These are phyloP conservation scores for Thunnus maccoyii DNA, from an alignment of 2,113 vertebrate genomes.

Conservation along the genomic window DNA sequence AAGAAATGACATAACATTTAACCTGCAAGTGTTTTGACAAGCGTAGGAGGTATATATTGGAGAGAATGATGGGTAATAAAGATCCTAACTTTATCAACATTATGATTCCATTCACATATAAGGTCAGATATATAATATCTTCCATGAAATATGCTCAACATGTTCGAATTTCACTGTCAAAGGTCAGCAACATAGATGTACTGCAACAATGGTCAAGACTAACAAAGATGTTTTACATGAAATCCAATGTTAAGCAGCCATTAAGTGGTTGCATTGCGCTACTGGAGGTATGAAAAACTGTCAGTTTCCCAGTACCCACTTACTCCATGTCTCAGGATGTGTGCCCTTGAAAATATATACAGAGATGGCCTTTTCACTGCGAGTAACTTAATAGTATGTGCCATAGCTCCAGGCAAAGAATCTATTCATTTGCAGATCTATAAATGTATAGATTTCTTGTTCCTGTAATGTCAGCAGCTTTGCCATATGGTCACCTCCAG, in stretches of 20 bases:
- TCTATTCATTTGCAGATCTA: constrained; percentile 46
- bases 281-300: background rate
- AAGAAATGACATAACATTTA: background rate
- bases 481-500: background rate
- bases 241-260: background rate
- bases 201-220: background rate
- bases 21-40: background rate
- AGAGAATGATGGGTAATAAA: background rate
- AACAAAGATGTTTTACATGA: background rate
- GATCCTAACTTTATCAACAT: background rate
- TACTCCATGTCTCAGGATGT: background rate
- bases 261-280: background rate
- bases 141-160: background rate
- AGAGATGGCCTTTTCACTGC: constrained; percentile 1
- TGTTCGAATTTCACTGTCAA: background rate
- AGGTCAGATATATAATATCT: background rate
- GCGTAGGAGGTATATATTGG: background rate
- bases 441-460: constrained; percentile 37
- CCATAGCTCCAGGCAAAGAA: constrained; percentile 19
- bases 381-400: background rate
- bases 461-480: constrained; percentile 36
- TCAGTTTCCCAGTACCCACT: background rate
- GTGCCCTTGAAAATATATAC: background rate
- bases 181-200: background rate
- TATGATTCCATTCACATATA: background rate